Conservation (phyloP, 2,113 vertebrate species). For the Sebastes schlegelii region DNA sequence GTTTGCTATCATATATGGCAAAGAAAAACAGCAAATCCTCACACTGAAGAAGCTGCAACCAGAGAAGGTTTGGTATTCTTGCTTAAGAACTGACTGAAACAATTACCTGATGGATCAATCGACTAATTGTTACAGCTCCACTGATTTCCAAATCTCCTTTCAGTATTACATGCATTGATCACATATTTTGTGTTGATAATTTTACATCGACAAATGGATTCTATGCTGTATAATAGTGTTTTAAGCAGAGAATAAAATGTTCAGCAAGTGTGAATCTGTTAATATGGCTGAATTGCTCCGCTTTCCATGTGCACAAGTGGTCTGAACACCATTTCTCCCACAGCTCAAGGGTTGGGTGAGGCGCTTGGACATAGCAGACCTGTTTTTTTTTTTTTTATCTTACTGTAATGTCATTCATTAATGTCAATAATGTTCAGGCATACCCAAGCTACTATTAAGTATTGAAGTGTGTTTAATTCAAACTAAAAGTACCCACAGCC, state of each 20-base stretch:
- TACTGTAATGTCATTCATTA: not conserved
- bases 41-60: not conserved
- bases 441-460: not conserved
- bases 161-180: not conserved
- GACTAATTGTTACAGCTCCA: not conserved
- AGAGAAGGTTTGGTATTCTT: not conserved
- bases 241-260: not conserved
- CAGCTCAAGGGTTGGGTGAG: not conserved
- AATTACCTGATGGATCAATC: not conserved
- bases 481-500: not conserved
- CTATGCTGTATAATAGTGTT: not conserved
- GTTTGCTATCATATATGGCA: not conserved
- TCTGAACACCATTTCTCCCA: not conserved
- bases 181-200: not conserved
- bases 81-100: not conserved
- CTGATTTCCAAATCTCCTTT: not conserved
- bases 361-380: not conserved
- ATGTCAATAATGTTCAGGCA: not conserved
- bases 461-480: not conserved
- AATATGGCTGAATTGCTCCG: not conserved
- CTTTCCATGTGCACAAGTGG: not conserved
- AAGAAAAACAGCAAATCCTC: not conserved
- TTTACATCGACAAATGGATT: not conserved
- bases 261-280: not conserved
- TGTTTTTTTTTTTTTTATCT: not conserved